A percentile compares a stretch with the other conserved stretches of the same genome.
Evolutionary conservation across 2,888 invertebrate species (phyloP).

Genomic region (Plebejus argus): DNA sequence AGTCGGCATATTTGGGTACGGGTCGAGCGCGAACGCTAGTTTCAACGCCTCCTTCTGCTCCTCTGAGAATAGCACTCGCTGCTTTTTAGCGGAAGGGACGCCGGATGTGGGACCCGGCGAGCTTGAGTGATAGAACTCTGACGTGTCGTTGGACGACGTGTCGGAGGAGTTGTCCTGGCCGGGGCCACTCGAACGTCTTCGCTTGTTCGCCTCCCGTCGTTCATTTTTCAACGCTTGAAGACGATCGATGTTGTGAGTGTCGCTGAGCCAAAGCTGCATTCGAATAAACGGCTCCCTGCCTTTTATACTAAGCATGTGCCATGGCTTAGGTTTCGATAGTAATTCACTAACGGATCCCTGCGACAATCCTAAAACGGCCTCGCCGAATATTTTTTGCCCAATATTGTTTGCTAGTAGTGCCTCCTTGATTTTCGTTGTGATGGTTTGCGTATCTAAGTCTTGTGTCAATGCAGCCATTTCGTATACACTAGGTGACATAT

Average conservation of each 20-base stretch:
- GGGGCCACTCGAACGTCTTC: slow-evolving; percentile 91
- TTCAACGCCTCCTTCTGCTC: slow-evolving; percentile 98
- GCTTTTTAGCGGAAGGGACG: slow-evolving; percentile 94
- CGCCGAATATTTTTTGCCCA: slow-evolving; percentile 99
- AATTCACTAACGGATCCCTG: slow-evolving; percentile 99
- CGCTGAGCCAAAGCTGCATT: slow-evolving; percentile 98
- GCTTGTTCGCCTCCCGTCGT: slow-evolving; percentile 93
- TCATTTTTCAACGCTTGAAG: slow-evolving; percentile 95
- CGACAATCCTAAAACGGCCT: slow-evolving; percentile 96
- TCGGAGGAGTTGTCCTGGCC: slow-evolving; percentile 93
- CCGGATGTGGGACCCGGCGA: slow-evolving; percentile 88
- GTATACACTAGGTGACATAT: slow-evolving; percentile 96
- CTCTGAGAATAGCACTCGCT: slow-evolving; percentile 97
- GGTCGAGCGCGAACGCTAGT: slow-evolving; percentile 96
- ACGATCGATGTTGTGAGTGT: slow-evolving; percentile 96
- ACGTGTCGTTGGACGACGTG: slow-evolving; percentile 93
- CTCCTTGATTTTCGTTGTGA: slow-evolving; percentile 98
- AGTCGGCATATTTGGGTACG: slow-evolving; percentile 97
- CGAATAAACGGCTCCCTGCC: slow-evolving; percentile 97
- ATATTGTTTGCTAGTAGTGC: slow-evolving; percentile 97
- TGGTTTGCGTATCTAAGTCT: slow-evolving; percentile 97
- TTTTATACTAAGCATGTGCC: slow-evolving; percentile 99
- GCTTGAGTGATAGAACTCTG: slow-evolving; percentile 92
- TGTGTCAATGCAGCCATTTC: slow-evolving; percentile 98
- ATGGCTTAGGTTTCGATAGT: slow-evolving; percentile 98